These are phyloP conservation scores for Branchellion lobata DNA, from an alignment of 2,888 invertebrate genomes.

Conservation along the genomic window DNA sequence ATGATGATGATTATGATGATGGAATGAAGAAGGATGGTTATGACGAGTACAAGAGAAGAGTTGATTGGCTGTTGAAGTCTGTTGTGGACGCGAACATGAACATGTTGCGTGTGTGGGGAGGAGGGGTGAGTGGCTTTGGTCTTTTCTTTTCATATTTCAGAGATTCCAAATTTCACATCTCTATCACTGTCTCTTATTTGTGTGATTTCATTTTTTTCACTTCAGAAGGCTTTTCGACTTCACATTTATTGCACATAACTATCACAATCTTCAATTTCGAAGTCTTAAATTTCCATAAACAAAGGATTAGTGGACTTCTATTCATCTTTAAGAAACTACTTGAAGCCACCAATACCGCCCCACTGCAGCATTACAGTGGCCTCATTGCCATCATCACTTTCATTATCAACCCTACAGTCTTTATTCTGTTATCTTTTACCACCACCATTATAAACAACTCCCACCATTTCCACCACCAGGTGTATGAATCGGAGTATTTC, in stretches of 20 bases:
- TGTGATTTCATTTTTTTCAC: conserved; percentile 6
- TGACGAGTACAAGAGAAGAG: conserved; percentile 60
- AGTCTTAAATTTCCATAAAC: too few species aligned
- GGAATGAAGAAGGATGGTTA: background rate
- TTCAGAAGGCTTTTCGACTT: background rate
- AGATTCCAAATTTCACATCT: background rate
- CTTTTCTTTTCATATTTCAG: background rate
- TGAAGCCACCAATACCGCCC: too few species aligned
- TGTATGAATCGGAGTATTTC: conserved; percentile 84
- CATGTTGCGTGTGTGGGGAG: conserved; percentile 96
- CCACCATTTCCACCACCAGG: conserved; percentile 10
- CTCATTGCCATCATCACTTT: too few species aligned
- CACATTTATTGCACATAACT: too few species aligned
- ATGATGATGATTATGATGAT: background rate
- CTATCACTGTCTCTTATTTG: too few species aligned
- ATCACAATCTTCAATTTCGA: too few species aligned
- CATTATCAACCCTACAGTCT: too few species aligned
- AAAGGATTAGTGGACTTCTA: too few species aligned
- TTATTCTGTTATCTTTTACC: too few species aligned
- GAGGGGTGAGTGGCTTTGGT: conserved; percentile 68
- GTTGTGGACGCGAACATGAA: conserved; percentile 81
- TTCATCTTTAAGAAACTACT: too few species aligned
- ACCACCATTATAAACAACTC: too few species aligned
- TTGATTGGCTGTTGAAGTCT: conserved; percentile 70
- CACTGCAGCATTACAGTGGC: too few species aligned